Evolutionary conservation across 30 jellyfish, hydroid and myxozoan species (phyloP).

Genomic region (Cassiopea xamachana): DNA sequence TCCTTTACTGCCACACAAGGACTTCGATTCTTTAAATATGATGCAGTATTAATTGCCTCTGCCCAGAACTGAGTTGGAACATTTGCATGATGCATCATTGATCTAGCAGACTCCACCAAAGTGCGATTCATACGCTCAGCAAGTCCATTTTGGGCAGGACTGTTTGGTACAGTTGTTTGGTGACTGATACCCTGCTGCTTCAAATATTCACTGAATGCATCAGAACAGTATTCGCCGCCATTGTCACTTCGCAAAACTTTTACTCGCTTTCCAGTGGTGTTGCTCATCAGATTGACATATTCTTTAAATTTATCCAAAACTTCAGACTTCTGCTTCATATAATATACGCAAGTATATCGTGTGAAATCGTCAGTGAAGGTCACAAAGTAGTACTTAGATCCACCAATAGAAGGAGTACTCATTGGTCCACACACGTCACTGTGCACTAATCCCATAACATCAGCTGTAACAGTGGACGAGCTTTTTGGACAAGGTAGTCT

Average conservation of each 20-base stretch:
- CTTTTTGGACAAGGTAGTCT: slow-evolving; percentile 39
- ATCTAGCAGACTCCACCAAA: slow-evolving; percentile 27
- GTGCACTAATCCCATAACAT: slow-evolving; percentile 35
- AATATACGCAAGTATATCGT: slow-evolving; percentile 25
- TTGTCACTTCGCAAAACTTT: slow-evolving; percentile 54
- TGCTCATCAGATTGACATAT: slow-evolving; percentile 21
- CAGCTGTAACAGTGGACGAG: background rate
- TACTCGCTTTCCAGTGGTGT: slow-evolving; percentile 23
- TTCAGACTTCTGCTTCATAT: slow-evolving; percentile 35
- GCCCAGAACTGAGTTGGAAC: slow-evolving; percentile 13
- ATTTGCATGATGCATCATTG: slow-evolving; percentile 47
- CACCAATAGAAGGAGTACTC: slow-evolving; percentile 34
- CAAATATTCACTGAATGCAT: slow-evolving; percentile 1
- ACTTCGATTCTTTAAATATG: slow-evolving; percentile 18
- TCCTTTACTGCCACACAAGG: slow-evolving; percentile 35
- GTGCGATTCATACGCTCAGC: slow-evolving; percentile 56
- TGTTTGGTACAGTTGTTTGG: slow-evolving; percentile 30
- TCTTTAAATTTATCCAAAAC: slow-evolving; percentile 48
- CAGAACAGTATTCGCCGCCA: slow-evolving; percentile 43
- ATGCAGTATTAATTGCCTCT: slow-evolving; percentile 34
- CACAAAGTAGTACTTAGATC: slow-evolving; percentile 36
- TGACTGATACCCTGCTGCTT: slow-evolving; percentile 24
- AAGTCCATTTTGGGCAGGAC: slow-evolving; percentile 47
- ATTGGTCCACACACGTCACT: slow-evolving; percentile 68
- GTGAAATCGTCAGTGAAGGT: slow-evolving; percentile 54